These are phyloP conservation scores for Trichonephila clavata DNA, from an alignment of 1,140 invertebrate genomes.

Conservation along the genomic window DNA sequence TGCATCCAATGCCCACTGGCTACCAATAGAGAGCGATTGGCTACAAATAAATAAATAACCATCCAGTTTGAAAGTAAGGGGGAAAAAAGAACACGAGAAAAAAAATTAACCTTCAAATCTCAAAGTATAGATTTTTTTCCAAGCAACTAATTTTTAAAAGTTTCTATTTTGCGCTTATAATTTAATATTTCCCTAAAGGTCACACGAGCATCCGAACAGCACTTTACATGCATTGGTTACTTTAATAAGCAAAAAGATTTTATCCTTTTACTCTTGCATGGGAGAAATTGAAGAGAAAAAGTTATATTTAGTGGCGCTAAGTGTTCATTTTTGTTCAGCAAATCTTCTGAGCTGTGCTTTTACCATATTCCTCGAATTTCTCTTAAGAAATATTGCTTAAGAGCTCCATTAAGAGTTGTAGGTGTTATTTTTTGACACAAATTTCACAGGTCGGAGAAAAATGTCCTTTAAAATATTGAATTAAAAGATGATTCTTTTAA, in stretches of 20 bases:
- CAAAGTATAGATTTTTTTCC: too few relatives aligned
- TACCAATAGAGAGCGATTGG: too few relatives aligned
- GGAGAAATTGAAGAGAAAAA: not conserved
- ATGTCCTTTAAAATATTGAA: too few relatives aligned
- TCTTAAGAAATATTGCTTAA: not conserved
- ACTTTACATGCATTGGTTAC: not conserved
- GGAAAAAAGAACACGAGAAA: too few relatives aligned
- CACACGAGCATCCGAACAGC: not conserved
- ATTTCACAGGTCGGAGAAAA: too few relatives aligned
- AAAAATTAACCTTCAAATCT: too few relatives aligned
- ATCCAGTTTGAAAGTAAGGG: too few relatives aligned
- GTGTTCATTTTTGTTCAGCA: not conserved
- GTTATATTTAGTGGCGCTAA: not conserved
- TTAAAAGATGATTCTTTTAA: too few relatives aligned
- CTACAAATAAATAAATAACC: too few relatives aligned
- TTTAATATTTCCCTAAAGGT: not conserved
- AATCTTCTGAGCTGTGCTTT: not conserved
- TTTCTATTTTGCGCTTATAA: not conserved
- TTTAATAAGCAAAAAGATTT: slow-evolving; percentile 7
- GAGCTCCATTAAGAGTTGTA: not conserved
- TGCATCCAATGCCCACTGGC: too few relatives aligned
- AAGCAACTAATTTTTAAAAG: not conserved
- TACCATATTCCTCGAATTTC: not conserved
- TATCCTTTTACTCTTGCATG: not conserved
- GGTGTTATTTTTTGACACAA: too few relatives aligned